Evolutionary conservation across 2,888 invertebrate genomes (phyloP).

Genomic region (Ectemnius lituratus): DNA sequence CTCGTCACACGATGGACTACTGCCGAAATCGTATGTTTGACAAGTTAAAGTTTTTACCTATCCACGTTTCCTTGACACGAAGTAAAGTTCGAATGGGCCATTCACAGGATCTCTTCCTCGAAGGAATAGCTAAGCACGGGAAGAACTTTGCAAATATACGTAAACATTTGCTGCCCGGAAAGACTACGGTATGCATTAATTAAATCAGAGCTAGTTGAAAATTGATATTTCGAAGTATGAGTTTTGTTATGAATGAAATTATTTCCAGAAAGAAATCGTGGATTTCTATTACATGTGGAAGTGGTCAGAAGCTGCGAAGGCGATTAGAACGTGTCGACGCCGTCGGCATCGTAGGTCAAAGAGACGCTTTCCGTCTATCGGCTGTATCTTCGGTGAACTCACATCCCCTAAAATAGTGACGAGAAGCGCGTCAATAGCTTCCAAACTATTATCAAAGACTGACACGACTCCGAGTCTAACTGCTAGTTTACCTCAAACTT

Average conservation of each 20-base stretch:
- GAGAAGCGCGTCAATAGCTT: constrained; percentile 15
- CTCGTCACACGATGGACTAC: constrained; percentile 17
- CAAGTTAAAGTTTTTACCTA: constrained; percentile 2
- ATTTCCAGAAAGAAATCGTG: constrained; percentile 41
- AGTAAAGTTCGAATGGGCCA: neutral
- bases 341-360: constrained; percentile 10
- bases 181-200: constrained; percentile 23
- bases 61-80: neutral
- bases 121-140: constrained; percentile 26
- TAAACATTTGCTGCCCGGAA: constrained; percentile 19
- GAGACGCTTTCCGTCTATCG: constrained; percentile 21
- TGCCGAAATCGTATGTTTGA: constrained; percentile 15
- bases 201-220: too few species aligned
- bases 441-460: neutral
- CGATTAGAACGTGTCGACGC: constrained; percentile 1
- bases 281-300: constrained; percentile 51
- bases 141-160: constrained; percentile 32
- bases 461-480: too few species aligned
- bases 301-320: constrained; percentile 31
- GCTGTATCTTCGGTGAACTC: neutral
- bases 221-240: too few species aligned
- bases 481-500: neutral
- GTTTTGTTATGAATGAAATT: too few species aligned
- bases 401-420: constrained; percentile 21
- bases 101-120: constrained; percentile 30